These are phyloP conservation scores for Mola mola DNA, from an alignment of 2,113 vertebrate genomes.

Conservation along the genomic window DNA sequence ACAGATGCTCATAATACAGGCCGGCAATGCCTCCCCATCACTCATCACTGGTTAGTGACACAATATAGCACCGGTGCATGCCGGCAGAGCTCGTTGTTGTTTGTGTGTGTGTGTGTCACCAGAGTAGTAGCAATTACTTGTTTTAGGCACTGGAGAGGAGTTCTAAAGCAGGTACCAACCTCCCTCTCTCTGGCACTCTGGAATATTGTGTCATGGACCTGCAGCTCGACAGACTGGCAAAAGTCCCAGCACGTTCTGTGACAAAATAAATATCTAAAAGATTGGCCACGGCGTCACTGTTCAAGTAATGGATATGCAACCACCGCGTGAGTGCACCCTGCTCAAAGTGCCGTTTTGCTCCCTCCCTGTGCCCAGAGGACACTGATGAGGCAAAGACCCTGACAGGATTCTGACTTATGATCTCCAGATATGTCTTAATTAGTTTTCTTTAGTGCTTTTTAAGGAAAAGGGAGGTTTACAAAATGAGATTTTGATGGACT, in stretches of 20 bases:
- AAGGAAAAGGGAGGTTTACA: conserved; percentile 11
- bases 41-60: too few species aligned
- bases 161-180: not conserved
- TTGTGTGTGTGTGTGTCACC: conserved; percentile 3
- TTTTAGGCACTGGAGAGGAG: conserved; percentile 9
- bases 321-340: conserved; percentile 40
- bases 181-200: not conserved
- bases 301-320: conserved; percentile 64
- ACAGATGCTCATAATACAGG: conserved; percentile 60
- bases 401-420: not conserved
- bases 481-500: not conserved
- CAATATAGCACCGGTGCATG: conserved; percentile 21
- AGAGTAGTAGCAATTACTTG: conserved; percentile 26
- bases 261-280: conserved; percentile 76
- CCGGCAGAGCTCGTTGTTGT: not conserved
- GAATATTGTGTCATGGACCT: conserved; percentile 24
- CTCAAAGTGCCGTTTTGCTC: conserved; percentile 41
- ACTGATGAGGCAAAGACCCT: conserved; percentile 10
- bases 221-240: conserved; percentile 63
- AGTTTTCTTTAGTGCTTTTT: not conserved
- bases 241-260: conserved; percentile 44
- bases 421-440: not conserved
- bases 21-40: conserved; percentile 21
- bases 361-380: conserved; percentile 5
- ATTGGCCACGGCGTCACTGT: conserved; percentile 52